Percentiles rank a stretch among this genome's conserved stretches.
Conservation (phyloP, 1,140 invertebrate genomes). For the Macrobrachium rosenbergii region DNA sequence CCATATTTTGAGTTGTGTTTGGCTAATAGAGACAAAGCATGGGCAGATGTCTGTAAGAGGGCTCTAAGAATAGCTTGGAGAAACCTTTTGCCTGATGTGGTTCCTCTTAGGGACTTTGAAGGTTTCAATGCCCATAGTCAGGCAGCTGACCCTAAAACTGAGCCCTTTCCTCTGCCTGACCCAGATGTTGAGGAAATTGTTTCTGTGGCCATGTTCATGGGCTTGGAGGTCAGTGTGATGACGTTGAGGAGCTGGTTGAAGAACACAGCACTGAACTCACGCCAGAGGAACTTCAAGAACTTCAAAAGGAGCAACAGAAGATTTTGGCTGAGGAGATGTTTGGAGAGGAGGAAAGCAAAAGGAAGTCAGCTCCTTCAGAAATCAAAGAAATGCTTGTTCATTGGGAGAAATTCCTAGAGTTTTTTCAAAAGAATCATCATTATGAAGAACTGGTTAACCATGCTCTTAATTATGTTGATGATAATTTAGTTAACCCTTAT, state of each 20-base stretch:
- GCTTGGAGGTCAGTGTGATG: background rate
- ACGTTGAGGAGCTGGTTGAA: background rate
- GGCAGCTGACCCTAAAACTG: too few relatives aligned
- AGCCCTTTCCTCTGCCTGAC: too few relatives aligned
- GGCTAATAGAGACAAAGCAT: background rate
- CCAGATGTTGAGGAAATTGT: background rate
- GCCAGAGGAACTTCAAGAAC: background rate
- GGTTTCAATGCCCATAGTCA: background rate
- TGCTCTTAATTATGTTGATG: too few relatives aligned
- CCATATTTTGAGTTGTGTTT: conserved; percentile 7
- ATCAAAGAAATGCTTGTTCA: too few relatives aligned
- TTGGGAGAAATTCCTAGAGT: too few relatives aligned
- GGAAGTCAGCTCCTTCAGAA: too few relatives aligned
- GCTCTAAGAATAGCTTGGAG: background rate
- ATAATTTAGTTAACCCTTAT: too few relatives aligned
- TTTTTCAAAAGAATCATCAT: too few relatives aligned
- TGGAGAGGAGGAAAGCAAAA: too few relatives aligned
- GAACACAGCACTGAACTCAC: background rate
- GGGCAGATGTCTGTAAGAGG: too few relatives aligned
- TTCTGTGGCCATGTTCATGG: background rate
- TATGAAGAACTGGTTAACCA: too few relatives aligned
- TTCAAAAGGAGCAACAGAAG: background rate
- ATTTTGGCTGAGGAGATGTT: too few relatives aligned
- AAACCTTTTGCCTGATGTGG: background rate
- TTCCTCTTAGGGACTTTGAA: background rate